Evolutionary conservation across 2,113 vertebrate species (phyloP).

Genomic region (Ondatra zibethicus): DNA sequence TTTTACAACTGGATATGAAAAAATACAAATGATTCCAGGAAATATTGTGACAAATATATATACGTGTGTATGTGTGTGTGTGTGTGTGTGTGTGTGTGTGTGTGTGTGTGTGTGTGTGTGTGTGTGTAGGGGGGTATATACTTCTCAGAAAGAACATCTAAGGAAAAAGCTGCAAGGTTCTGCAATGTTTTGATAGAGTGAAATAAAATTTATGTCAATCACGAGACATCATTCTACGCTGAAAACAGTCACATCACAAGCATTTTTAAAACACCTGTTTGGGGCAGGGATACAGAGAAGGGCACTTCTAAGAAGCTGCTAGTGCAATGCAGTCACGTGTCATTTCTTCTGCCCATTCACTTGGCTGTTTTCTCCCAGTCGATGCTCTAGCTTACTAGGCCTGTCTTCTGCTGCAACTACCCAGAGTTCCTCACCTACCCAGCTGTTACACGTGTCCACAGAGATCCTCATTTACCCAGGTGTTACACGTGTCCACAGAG

Average conservation of each 20-base stretch:
- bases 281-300: background rate
- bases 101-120: background rate
- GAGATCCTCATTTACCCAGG: background rate
- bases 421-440: background rate
- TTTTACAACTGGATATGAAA: background rate
- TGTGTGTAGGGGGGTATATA: background rate
- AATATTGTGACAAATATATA: background rate
- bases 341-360: background rate
- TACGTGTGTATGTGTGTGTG: background rate
- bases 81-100: background rate
- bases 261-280: background rate
- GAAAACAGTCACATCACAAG: background rate
- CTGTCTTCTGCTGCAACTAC: background rate
- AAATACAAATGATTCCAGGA: background rate
- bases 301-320: background rate
- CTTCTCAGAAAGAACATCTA: conserved; percentile 16
- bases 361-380: background rate
- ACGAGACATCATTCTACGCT: background rate
- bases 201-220: conserved; percentile 15
- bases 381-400: background rate
- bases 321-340: background rate
- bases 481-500: background rate
- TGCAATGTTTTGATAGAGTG: background rate
- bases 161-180: background rate
- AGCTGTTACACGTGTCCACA: background rate